Percentiles rank a stretch among this genome's conserved stretches.
phyloP scores from a whole-genome alignment of 2,888 invertebrate species.

The Argyresthia albistria region DNA sequence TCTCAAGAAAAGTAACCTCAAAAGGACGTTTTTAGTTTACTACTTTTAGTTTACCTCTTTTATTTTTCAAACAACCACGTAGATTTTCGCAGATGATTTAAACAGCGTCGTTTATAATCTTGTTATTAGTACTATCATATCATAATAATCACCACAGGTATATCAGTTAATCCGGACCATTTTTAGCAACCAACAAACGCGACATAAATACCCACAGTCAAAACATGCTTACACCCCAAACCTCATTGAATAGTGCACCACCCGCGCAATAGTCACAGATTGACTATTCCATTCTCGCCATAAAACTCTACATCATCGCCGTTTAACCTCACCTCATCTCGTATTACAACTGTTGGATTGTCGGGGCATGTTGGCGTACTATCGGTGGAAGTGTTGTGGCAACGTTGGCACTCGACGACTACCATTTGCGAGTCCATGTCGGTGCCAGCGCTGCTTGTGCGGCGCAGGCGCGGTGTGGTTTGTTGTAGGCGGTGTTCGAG shows the following conservation, averaged over 20 bases:
- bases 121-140: too few species aligned
- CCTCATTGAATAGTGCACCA: slow-evolving; percentile 68
- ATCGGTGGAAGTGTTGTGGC: slow-evolving; percentile 34
- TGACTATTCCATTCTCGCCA: slow-evolving; percentile 40
- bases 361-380: slow-evolving; percentile 25
- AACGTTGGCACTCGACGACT: slow-evolving; percentile 53
- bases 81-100: too few species aligned
- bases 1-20: too few species aligned
- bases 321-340: slow-evolving; percentile 34
- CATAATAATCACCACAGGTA: too few species aligned
- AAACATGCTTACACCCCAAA: not conserved
- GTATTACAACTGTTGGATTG: slow-evolving; percentile 51
- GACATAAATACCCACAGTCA: too few species aligned
- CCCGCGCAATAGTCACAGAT: slow-evolving; percentile 63
- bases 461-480: slow-evolving; percentile 27
- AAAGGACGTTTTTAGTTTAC: too few species aligned
- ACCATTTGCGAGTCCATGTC: slow-evolving; percentile 61
- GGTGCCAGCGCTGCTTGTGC: slow-evolving; percentile 53
- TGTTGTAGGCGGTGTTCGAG: slow-evolving; percentile 66
- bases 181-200: too few species aligned
- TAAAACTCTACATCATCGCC: slow-evolving; percentile 39
- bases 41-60: too few species aligned
- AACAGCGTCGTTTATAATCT: too few species aligned
- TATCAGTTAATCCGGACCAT: too few species aligned
- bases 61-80: too few species aligned